Evolutionary conservation across 2,888 invertebrate genomes (phyloP), one percentile per base, ranked within the genome.

Genomic region (Apodemia zela): DNA sequence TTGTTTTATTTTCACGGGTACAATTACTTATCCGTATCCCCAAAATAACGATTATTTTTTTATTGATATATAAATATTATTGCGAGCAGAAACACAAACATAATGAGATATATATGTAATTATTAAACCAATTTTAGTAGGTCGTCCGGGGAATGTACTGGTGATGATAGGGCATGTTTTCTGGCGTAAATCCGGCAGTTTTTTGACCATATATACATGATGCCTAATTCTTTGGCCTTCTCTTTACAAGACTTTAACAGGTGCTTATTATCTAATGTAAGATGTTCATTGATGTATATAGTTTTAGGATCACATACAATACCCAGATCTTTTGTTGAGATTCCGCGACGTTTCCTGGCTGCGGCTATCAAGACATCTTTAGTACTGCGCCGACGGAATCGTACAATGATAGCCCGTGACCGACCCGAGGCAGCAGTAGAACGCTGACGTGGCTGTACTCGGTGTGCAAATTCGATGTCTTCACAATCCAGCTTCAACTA

Each of bases 341-440:
- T 18, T 13, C 51, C 13, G 11, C 54, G 60, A 33, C 42, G 29
- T 60, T 59, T 54, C 25, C 62, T 59, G n/a, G 59, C 57, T 10
- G 65, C 65, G 5, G 62, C 57, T n/a, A 65, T 42, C 3, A 65
- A 25, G 2, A 8, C 21, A 25, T 65, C 63, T 18, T 65, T 65
- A 1, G 13, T 2, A 3, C 60, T 21, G 2, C 65, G 65, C 15
- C 60, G 65, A 21, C 47, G 59, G 3, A 65, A 33, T 3, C 65
- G 57, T 17, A 49, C 17, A 1, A 49, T 49, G 47, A 49, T 17
- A 6, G 47, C 47, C 17, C 47, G 3, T 7, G 47, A 8, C 8
- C 17, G 47, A 5, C 47, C 47, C 3, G 17, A 49, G 17, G 47
- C 2, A 17, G 17, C 17, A 49, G 17, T 18, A 17, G 17, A 17